Evolutionary conservation across 2,888 invertebrate species (phyloP), one percentile per base, ranked within the genome.

Genomic region (Scaptodrosophila latifasciaeformis): DNA sequence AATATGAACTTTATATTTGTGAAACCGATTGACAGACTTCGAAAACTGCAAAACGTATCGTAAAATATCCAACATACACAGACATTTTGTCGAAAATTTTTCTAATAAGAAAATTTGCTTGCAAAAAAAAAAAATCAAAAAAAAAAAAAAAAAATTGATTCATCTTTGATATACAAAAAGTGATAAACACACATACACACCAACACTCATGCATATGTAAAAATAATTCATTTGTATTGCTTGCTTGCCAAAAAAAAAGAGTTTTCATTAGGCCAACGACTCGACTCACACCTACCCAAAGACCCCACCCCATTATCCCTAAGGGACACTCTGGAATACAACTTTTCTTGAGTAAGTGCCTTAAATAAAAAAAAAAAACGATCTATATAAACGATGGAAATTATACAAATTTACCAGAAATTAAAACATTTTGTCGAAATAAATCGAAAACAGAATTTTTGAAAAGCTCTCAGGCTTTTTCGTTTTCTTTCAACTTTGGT

Each of bases 281-380:
- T n/a, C n/a, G n/a, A n/a, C n/a, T n/a, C 24, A 24, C 24, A 24
- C 24, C n/a, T 24, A 24, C 24, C 24, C 24, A 24, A 7, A 24
- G 3, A 24, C 7, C 24, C 4, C 24, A 3, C 24, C 24, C 24
- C 24, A 24, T 24, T 24, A 24, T 24, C 60, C 61, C 60, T 44
- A 42, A 59, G 56, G 56, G 60, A 54, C 59, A 60, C 62, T 62
- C 61, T 43, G 49, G 52, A 62, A 71, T 61, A 54, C 58, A 44
- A 55, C 9, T 67, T 62, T 71, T 70, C 75, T 72, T 72, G 72
- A 72, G 72, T 67, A 67, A 72, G 72, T 72, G 72, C 72, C 72
- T 72, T 72, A 31, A 43, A 57, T 48, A 40, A 44, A 43, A 17
- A 7, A 47, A 3, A 18, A 35, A 48, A 40, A 13, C 34, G 5